These are phyloP conservation scores for Tetragonula clypearis DNA, from an alignment of 1,140 invertebrate species.

Conservation along the genomic window DNA sequence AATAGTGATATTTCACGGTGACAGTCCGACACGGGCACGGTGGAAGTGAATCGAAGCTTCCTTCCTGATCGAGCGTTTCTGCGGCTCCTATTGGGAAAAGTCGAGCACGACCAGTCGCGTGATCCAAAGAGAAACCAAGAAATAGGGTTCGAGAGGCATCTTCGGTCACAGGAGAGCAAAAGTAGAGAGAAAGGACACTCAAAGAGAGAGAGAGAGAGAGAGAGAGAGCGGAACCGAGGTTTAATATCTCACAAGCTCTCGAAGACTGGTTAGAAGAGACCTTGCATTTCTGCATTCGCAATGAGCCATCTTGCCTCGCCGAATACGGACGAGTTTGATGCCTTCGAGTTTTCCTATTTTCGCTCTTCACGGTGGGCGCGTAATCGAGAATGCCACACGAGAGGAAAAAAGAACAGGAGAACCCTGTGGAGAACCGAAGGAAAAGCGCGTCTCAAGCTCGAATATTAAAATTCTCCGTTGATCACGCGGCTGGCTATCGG, in stretches of 20 bases:
- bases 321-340: constrained; percentile 47
- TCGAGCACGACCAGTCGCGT: constrained; percentile 14
- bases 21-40: constrained; percentile 16
- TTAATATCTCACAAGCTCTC: constrained; percentile 65
- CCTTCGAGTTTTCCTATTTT: constrained; percentile 56
- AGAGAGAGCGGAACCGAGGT: constrained; percentile 37
- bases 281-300: constrained; percentile 64
- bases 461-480: constrained; percentile 64
- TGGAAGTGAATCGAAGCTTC: neutral
- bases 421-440: neutral
- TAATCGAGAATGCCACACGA: neutral
- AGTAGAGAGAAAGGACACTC: too few species aligned
- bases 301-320: constrained; percentile 59
- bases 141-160: constrained; percentile 10
- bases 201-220: too few species aligned
- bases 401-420: neutral
- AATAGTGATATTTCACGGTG: constrained; percentile 33
- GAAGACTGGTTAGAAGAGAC: constrained; percentile 57
- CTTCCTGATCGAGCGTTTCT: constrained; percentile 23
- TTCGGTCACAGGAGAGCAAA: neutral
- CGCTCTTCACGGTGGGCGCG: constrained; percentile 30
- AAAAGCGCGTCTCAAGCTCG: constrained; percentile 15
- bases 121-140: constrained; percentile 14
- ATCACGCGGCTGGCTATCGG: constrained; percentile 18
- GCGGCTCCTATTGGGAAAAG: constrained; percentile 24